Conservation (phyloP, 2,113 vertebrate species). For the Caloenas nicobarica region DNA sequence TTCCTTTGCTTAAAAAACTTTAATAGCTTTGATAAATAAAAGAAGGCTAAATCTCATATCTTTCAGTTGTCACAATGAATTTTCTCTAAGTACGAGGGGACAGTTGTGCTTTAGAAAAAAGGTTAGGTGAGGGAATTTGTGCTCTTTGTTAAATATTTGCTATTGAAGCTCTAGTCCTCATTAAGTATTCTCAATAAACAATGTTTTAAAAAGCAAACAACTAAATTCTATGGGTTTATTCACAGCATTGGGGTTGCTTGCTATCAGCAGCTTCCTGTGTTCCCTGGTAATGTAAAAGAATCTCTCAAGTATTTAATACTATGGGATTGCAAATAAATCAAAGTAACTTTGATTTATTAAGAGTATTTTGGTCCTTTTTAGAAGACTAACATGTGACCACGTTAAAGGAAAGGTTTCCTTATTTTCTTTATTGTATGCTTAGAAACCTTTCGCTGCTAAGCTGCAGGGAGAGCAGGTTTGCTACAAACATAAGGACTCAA, state of each 20-base stretch:
- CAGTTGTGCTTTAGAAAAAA: slow-evolving; percentile 6
- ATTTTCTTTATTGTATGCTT: neutral
- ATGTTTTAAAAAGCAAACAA: slow-evolving; percentile 51
- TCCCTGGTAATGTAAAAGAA: slow-evolving; percentile 44
- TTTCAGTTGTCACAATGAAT: neutral
- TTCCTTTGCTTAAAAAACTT: neutral
- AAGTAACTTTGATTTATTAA: neutral
- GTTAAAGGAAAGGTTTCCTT: slow-evolving; percentile 6
- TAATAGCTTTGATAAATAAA: neutral
- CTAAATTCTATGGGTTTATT: slow-evolving; percentile 51
- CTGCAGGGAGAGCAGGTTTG: neutral
- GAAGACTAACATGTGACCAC: neutral
- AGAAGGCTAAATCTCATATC: neutral
- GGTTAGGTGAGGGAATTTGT: neutral
- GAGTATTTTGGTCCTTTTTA: neutral
- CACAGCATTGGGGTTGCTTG: neutral
- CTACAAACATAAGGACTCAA: neutral
- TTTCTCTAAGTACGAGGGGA: neutral
- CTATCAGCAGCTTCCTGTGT: slow-evolving; percentile 33
- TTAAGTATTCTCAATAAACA: slow-evolving; percentile 56
- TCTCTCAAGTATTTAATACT: slow-evolving; percentile 17
- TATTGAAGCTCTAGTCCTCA: slow-evolving; percentile 26
- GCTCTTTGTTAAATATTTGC: slow-evolving; percentile 59
- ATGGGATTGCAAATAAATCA: slow-evolving; percentile 15
- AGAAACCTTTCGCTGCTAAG: neutral